Evolutionary conservation across 2,888 invertebrate genomes (phyloP), one percentile per base, ranked within the genome.

Genomic region (Drosophila cracens): DNA sequence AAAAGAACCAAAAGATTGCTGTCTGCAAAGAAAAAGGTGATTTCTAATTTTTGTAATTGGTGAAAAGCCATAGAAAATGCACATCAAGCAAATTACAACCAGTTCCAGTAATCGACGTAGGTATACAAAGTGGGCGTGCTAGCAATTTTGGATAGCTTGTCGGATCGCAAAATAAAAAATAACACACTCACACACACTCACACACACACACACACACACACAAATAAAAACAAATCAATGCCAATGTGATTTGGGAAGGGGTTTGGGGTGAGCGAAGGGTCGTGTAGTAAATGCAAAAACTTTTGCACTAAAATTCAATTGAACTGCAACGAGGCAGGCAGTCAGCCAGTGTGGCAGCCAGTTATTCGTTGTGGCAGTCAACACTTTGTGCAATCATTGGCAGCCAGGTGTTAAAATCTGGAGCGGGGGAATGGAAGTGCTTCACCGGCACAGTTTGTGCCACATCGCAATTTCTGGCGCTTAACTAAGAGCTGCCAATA

Each of bases 31-130:
- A 49, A 51, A 67, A 59, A 69, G 69, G 59, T 52, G 79, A 81
- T 89, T 81, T 90, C 76, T 87, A 90, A 90, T 89, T 89, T 90
- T 81, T 81, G 81, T 81, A 83, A 89, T 76, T 75, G 79, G 68
- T 79, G 68, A 70, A 76, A 71, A 56, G 70, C 61, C 75, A 87
- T 79, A 66, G 70, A 70, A 74, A 87, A 76, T 69, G 79, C 66
- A 73, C 74, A 81, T 81, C 76, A 87, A 79, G 70, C 82, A 81
- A 90, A 86, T 79, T 76, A 86, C 87, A 77, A 79, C 79, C 58
- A 77, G 71, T 51, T 16, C 25, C 33, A 51, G 71, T 71, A 78
- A 76, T 85, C 88, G 80, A 80, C 72, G 74, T 13, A 70, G 64
- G 74, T 74, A 74, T 71, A 75, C 67, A 67, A 74, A 73, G 65